Conservation (phyloP, 1,140 invertebrate genomes). For the Scaptomyza pallida region DNA sequence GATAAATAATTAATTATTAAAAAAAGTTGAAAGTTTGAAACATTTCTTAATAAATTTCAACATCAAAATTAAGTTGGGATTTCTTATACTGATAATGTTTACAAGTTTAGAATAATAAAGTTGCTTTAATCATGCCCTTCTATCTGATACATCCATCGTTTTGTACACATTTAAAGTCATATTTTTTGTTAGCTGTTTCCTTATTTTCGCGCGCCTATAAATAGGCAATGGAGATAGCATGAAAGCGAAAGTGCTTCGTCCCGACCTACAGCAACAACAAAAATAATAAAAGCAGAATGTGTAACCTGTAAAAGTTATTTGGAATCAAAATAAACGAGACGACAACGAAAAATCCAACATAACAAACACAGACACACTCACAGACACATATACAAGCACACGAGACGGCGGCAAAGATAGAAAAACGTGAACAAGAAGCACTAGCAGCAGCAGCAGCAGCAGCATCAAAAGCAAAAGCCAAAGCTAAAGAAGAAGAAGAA, state of each 20-base stretch:
- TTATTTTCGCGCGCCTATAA: constrained; percentile 22
- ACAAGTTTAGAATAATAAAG: too few relatives aligned
- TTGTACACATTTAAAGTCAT: too few relatives aligned
- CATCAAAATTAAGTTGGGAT: too few relatives aligned
- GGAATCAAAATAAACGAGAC: constrained; percentile 69
- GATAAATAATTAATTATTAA: too few relatives aligned
- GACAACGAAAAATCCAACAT: constrained; percentile 51
- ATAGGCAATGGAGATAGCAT: constrained; percentile 50
- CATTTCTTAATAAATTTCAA: too few relatives aligned
- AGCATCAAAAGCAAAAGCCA: neutral
- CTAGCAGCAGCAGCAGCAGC: neutral
- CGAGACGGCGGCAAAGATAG: constrained; percentile 20
- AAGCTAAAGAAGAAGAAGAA: neutral
- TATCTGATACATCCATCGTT: too few relatives aligned
- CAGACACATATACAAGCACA: too few relatives aligned
- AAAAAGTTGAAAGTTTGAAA: too few relatives aligned
- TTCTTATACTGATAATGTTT: too few relatives aligned
- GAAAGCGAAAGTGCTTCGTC: constrained; percentile 42
- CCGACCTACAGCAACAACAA: constrained; percentile 62
- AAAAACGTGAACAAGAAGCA: constrained; percentile 28
- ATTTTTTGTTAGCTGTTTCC: neutral
- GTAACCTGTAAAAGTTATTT: constrained; percentile 28
- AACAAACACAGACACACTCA: constrained; percentile 42
- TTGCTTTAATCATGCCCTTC: too few relatives aligned
- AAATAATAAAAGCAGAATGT: constrained; percentile 10